These are phyloP conservation scores for Sebastes melanostomus DNA, from an alignment of 2,797 vertebrate genomes.

Conservation along the genomic window DNA sequence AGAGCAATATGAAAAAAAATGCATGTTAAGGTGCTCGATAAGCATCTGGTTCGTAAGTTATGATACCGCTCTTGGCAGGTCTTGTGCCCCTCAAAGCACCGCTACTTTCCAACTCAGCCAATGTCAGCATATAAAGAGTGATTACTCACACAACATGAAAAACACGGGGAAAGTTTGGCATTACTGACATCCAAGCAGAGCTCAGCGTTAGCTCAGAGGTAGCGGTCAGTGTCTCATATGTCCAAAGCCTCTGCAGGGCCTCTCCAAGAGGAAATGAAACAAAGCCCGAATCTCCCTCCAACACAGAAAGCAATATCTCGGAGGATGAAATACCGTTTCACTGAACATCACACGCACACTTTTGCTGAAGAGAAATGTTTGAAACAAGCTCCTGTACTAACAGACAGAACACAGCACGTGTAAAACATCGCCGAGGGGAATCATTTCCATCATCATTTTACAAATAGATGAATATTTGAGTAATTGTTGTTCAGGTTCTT, in stretches of 20 bases:
- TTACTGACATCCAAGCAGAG: conserved; percentile 28
- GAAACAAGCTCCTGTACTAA: background rate
- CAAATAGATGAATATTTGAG: background rate
- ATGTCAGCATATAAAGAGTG: conserved; percentile 13
- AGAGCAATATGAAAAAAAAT: background rate
- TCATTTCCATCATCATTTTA: background rate
- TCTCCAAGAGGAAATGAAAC: conserved; percentile 59
- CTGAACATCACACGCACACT: background rate
- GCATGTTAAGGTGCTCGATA: conserved; percentile 22
- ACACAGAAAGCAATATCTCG: conserved; percentile 39
- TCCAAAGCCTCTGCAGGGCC: conserved; percentile 16
- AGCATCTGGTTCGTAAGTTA: conserved; percentile 39
- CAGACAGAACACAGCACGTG: background rate
- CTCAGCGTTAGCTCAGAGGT: background rate
- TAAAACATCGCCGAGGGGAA: background rate
- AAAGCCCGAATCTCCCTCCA: conserved; percentile 1
- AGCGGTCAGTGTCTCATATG: conserved; percentile 11
- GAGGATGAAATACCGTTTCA: conserved; percentile 13
- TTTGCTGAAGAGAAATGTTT: background rate
- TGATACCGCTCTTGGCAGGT: conserved; percentile 22
- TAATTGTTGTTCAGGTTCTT: conserved; percentile 1
- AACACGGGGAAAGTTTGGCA: conserved; percentile 1
- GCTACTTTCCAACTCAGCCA: background rate
- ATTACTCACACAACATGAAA: conserved; percentile 31
- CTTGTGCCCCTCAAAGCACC: conserved; percentile 2